These are phyloP conservation scores for Rhodinocichla rosea DNA, from an alignment of 2,113 vertebrate genomes.

Conservation along the genomic window DNA sequence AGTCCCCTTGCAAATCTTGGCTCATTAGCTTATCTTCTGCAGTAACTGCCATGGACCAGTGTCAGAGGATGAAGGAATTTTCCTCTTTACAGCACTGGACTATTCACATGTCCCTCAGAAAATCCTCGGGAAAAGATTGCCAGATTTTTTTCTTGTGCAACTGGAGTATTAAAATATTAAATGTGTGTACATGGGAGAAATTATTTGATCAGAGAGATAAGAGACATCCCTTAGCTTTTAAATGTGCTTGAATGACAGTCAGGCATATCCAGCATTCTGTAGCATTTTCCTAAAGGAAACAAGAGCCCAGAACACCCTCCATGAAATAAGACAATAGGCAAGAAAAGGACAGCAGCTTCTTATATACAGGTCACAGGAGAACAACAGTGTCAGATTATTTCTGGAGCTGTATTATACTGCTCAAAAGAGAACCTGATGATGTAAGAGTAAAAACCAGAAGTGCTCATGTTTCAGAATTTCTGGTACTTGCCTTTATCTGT, in stretches of 20 bases:
- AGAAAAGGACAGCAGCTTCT: neutral
- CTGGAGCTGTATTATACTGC: neutral
- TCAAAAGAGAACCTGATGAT: neutral
- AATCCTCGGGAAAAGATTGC: neutral
- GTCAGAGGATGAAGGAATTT: conserved; percentile 40
- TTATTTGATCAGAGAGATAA: neutral
- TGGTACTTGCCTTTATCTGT: neutral
- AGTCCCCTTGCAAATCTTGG: conserved; percentile 45
- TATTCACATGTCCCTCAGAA: conserved; percentile 33
- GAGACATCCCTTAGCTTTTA: neutral
- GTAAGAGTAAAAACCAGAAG: neutral
- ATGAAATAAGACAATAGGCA: neutral
- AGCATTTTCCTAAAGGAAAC: neutral
- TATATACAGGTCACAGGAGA: neutral
- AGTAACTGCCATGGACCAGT: conserved; percentile 10
- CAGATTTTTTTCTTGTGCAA: neutral
- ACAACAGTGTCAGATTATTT: neutral
- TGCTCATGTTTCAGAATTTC: neutral
- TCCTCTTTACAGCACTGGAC: neutral
- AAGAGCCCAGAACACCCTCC: neutral
- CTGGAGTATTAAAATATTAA: conserved; percentile 9
- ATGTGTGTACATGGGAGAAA: neutral
- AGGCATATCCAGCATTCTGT: neutral
- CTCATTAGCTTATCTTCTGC: conserved; percentile 68
- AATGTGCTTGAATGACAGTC: neutral